phyloP scores from a whole-genome alignment of 2,113 vertebrate species.

The Sisor rabdophorus region DNA sequence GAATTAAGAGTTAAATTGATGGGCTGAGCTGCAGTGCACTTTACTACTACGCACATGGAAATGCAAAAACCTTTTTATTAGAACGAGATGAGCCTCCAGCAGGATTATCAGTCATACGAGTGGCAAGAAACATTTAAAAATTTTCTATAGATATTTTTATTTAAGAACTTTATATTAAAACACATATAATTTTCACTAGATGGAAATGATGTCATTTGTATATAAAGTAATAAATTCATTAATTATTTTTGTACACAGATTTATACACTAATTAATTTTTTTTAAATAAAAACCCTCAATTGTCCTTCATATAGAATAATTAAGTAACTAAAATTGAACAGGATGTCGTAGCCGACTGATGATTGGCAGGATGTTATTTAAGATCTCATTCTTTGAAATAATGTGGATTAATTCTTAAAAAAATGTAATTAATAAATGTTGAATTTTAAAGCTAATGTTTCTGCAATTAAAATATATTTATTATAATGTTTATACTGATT shows the following conservation, averaged over 20 bases:
- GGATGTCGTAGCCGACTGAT: no score
- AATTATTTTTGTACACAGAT: neutral
- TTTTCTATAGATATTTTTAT: no score
- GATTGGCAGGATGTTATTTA: no score
- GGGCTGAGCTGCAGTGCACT: neutral
- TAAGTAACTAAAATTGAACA: no score
- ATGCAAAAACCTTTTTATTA: neutral
- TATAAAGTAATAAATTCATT: neutral
- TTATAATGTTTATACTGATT: neutral
- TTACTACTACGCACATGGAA: neutral
- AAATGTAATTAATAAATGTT: neutral
- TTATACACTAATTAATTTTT: neutral
- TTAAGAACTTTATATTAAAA: no score
- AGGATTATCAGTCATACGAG: neutral
- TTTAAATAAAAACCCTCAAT: no score
- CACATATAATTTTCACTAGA: neutral
- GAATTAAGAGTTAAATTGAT: constrained; percentile 2
- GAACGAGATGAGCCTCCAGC: neutral
- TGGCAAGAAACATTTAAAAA: neutral
- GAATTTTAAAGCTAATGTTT: neutral
- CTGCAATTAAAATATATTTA: neutral
- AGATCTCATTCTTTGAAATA: no score
- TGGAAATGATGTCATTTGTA: neutral
- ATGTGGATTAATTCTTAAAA: neutral
- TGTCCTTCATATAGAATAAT: no score